Percentiles rank a stretch among this genome's conserved stretches.
phyloP scores from a whole-genome alignment of 2,797 vertebrate species.

The Chiroxiphia lanceolata region DNA sequence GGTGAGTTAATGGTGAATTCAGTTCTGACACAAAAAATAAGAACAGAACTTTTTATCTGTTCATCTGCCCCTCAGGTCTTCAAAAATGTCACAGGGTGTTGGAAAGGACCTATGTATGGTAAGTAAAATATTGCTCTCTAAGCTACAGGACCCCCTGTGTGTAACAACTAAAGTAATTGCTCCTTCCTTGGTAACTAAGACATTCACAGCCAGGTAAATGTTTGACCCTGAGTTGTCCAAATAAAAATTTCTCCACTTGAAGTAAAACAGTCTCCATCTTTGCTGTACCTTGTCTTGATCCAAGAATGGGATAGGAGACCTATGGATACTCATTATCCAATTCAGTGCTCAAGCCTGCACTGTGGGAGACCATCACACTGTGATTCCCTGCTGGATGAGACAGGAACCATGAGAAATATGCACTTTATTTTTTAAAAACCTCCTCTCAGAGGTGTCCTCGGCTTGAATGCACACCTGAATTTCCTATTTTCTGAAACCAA shows the following conservation, averaged over 20 bases:
- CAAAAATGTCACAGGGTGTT: not conserved
- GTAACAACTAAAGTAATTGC: not conserved
- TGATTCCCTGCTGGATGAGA: not conserved
- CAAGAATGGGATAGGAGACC: not conserved
- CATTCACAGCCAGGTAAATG: not conserved
- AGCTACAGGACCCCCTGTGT: not conserved
- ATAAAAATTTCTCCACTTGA: not conserved
- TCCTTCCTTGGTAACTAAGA: not conserved
- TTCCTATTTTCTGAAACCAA: not conserved
- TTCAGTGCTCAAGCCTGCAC: not conserved
- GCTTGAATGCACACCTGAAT: not conserved
- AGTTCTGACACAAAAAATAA: not conserved
- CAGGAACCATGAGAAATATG: fast-evolving
- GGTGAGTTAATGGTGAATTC: not conserved
- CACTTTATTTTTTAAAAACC: not conserved
- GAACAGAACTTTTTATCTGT: not conserved
- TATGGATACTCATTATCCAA: not conserved
- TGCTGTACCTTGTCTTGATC: not conserved
- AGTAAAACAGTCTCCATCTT: not conserved
- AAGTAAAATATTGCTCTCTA: not conserved
- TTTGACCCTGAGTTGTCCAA: not conserved
- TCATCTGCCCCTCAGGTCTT: not conserved
- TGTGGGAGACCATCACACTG: not conserved
- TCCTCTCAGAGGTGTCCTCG: not conserved
- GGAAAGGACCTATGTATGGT: not conserved